These are phyloP conservation scores for Eriocheir sinensis DNA, from an alignment of 1,140 invertebrate species.

Conservation along the genomic window DNA sequence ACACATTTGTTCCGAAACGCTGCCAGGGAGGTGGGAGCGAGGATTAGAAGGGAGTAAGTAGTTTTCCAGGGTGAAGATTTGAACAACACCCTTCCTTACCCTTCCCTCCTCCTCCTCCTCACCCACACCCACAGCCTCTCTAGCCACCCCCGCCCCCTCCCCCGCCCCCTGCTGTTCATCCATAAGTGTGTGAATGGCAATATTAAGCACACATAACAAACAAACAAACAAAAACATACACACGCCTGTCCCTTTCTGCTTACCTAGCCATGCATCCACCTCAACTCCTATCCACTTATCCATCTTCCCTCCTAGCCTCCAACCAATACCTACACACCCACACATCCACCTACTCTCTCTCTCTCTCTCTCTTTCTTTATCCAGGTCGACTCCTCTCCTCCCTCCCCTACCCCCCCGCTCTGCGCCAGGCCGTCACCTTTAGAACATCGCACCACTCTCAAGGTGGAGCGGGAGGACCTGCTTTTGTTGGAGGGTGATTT, in stretches of 20 bases:
- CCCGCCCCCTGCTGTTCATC: too few species aligned
- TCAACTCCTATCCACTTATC: too few species aligned
- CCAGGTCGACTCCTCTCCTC: neutral
- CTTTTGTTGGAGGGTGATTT: neutral
- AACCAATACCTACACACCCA: neutral
- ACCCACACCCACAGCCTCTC: too few species aligned
- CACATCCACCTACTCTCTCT: neutral
- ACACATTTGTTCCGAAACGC: too few species aligned
- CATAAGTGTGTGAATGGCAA: too few species aligned
- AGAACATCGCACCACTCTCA: too few species aligned
- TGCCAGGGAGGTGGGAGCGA: too few species aligned
- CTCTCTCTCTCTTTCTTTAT: constrained; percentile 52
- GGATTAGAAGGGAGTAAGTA: too few species aligned
- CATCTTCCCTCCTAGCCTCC: neutral
- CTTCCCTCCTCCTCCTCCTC: constrained; percentile 19
- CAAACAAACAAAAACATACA: neutral
- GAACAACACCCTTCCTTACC: neutral
- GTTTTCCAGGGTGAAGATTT: too few species aligned
- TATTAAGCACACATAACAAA: too few species aligned
- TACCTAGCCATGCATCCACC: too few species aligned
- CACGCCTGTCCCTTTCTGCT: neutral
- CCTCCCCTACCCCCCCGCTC: neutral
- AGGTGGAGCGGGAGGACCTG: neutral
- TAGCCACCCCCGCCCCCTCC: too few species aligned
- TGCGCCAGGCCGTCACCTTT: neutral